A percentile compares a stretch with the other conserved stretches of the same genome.
Conservation (phyloP, 53 echinoderm and acorn worm genomes). For the Astropecten irregularis region DNA sequence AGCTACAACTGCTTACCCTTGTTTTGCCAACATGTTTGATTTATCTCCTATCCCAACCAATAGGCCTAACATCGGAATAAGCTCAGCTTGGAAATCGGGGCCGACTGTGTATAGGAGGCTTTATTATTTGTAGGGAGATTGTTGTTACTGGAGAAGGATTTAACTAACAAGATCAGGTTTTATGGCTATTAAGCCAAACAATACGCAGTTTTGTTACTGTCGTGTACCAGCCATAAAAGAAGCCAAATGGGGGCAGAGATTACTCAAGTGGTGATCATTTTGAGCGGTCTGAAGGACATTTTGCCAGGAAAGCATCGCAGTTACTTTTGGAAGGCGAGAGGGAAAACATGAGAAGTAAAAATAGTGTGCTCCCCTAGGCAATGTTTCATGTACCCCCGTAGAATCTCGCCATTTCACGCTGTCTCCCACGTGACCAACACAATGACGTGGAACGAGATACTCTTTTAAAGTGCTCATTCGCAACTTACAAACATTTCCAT, state of each 20-base stretch:
- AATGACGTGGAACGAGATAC: no score
- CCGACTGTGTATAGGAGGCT: no score
- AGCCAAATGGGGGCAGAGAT: slow-evolving; percentile 10
- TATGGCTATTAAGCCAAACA: slow-evolving; percentile 26
- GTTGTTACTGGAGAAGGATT: background rate
- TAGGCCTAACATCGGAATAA: background rate
- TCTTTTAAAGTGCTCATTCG: no score
- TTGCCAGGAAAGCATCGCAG: background rate
- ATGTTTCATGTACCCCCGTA: no score
- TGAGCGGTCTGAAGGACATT: slow-evolving; percentile 19
- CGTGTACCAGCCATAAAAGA: background rate
- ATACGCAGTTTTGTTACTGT: background rate
- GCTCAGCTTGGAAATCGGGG: background rate
- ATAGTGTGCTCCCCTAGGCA: no score
- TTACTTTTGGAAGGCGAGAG: background rate
- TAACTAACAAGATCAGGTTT: background rate
- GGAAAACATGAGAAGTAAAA: background rate
- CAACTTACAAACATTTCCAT: no score
- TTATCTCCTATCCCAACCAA: background rate
- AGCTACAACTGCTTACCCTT: slow-evolving; percentile 13
- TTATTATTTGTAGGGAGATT: background rate
- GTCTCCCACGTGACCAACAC: no score
- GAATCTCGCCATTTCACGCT: no score
- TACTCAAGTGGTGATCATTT: background rate
- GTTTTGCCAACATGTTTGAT: background rate